These are phyloP conservation scores for Zophobas morio DNA, from an alignment of 1,140 invertebrate genomes.

Conservation along the genomic window DNA sequence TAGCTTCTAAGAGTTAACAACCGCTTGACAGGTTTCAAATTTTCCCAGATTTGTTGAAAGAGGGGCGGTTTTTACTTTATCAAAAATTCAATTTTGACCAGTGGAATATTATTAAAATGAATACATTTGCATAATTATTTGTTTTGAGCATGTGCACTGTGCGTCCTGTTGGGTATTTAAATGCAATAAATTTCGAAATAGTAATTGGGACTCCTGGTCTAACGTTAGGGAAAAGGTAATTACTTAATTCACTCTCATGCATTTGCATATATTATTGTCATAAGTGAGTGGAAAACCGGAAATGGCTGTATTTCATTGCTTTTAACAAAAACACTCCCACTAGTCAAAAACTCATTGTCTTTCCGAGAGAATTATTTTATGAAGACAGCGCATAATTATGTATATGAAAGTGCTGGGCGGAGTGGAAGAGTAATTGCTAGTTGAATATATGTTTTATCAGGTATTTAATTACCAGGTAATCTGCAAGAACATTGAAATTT, in stretches of 20 bases:
- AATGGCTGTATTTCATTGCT: slow-evolving; percentile 9
- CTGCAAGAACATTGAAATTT: too few relatives aligned
- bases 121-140: slow-evolving; percentile 31
- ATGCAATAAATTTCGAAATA: slow-evolving; percentile 29
- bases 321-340: neutral
- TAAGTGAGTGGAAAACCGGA: slow-evolving; percentile 27
- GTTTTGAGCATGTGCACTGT: slow-evolving; percentile 6
- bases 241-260: slow-evolving; percentile 36
- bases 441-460: too few relatives aligned
- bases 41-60: slow-evolving; percentile 39
- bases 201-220: slow-evolving; percentile 16
- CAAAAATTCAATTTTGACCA: slow-evolving; percentile 29
- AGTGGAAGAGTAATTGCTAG: too few relatives aligned
- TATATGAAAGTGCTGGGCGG: too few relatives aligned
- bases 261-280: slow-evolving; percentile 29
- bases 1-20: slow-evolving; percentile 36
- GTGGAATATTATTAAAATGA: neutral
- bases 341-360: neutral
- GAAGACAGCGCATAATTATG: neutral
- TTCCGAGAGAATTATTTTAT: neutral
- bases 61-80: slow-evolving; percentile 26
- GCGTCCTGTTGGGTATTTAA: neutral
- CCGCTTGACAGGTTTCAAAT: slow-evolving; percentile 31
- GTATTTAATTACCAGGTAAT: too few relatives aligned
- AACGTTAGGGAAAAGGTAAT: slow-evolving; percentile 31